Conservation (phyloP, 1,140 invertebrate species). For the Nylanderia fulva region DNA sequence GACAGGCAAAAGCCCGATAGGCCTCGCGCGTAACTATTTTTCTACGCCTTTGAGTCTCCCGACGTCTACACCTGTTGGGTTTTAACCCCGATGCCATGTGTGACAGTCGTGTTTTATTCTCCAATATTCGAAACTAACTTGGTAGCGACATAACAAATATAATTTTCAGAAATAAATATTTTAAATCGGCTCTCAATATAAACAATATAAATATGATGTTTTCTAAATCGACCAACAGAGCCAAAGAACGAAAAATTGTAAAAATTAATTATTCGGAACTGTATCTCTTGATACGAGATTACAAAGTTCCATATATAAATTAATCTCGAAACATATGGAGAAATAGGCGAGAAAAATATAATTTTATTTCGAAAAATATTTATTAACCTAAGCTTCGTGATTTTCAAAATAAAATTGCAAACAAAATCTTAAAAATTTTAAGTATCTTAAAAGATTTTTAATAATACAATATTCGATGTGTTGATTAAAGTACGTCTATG, state of each 20-base stretch:
- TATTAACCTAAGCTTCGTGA: neutral
- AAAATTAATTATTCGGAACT: too few relatives aligned
- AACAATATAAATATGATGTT: too few relatives aligned
- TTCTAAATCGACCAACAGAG: too few relatives aligned
- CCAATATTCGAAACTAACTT: constrained; percentile 3
- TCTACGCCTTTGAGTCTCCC: constrained; percentile 34
- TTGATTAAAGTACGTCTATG: neutral
- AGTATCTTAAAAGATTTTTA: neutral
- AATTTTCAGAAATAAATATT: too few relatives aligned
- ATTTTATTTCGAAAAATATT: too few relatives aligned
- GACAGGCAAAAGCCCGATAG: constrained; percentile 70
- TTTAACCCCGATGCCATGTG: constrained; percentile 50
- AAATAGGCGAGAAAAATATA: too few relatives aligned
- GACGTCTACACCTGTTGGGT: constrained; percentile 60
- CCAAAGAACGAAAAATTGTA: too few relatives aligned
- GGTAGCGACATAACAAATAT: neutral
- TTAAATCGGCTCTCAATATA: too few relatives aligned
- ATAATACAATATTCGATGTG: neutral
- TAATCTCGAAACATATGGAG: too few relatives aligned
- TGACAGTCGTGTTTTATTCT: constrained; percentile 56
- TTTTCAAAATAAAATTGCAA: neutral
- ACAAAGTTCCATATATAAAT: too few relatives aligned
- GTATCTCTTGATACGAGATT: too few relatives aligned
- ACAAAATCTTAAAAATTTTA: neutral
- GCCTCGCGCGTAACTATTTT: constrained; percentile 72